These are phyloP conservation scores for Nephrotoma guestfalica DNA, from an alignment of 2,888 invertebrate genomes.

Conservation along the genomic window DNA sequence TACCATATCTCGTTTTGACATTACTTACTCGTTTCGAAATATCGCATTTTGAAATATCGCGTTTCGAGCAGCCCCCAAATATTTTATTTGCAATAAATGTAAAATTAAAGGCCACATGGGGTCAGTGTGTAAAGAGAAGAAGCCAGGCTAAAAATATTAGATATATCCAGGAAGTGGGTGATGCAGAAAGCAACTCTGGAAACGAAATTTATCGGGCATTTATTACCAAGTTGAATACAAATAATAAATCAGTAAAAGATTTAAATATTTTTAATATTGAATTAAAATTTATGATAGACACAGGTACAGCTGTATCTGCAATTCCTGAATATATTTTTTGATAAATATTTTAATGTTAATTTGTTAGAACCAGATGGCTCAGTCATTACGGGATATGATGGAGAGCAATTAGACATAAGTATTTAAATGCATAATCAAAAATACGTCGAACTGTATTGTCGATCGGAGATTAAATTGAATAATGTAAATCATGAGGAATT, in stretches of 20 bases:
- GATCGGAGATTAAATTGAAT: background rate
- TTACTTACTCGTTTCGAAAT: too few relatives aligned
- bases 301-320: background rate
- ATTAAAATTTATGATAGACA: background rate
- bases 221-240: background rate
- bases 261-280: background rate
- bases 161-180: background rate
- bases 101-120: background rate
- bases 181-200: background rate
- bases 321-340: background rate
- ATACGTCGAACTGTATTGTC: too few relatives aligned
- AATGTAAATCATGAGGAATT: background rate
- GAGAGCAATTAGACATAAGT: background rate
- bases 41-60: too few relatives aligned
- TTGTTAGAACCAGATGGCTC: background rate
- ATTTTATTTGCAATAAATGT: background rate
- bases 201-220: background rate
- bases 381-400: background rate
- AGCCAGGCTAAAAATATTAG: background rate
- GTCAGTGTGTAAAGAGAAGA: background rate
- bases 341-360: background rate
- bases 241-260: background rate
- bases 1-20: too few relatives aligned
- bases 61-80: too few relatives aligned
- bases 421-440: background rate